Percentiles rank a stretch among this genome's conserved stretches.
These are phyloP conservation scores for Acronicta aceris DNA, from an alignment of 2,888 invertebrate genomes.

Conservation along the genomic window DNA sequence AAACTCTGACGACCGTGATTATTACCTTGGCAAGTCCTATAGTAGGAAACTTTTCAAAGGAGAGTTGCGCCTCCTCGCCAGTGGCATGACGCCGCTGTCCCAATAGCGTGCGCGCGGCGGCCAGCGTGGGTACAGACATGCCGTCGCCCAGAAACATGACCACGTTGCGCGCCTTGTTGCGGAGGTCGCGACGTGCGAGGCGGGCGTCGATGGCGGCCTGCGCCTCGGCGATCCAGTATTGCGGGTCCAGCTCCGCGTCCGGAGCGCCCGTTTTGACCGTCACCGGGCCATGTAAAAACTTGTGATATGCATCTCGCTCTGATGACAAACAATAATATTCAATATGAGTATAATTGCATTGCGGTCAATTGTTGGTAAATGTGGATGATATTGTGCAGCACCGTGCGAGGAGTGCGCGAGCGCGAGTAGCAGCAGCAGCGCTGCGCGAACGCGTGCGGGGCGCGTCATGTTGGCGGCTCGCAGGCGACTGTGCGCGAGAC, in stretches of 20 bases:
- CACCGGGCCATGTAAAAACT: constrained; percentile 1
- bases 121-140: constrained; percentile 92
- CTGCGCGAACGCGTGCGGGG: background rate
- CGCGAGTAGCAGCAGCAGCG: constrained; percentile 29
- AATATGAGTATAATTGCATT: background rate
- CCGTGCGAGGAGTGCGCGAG: constrained; percentile 25
- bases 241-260: constrained; percentile 55
- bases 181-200: constrained; percentile 25
- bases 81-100: constrained; percentile 88
- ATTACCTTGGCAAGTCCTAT: constrained; percentile 91
- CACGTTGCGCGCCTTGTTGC: constrained; percentile 84
- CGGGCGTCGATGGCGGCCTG: constrained; percentile 76
- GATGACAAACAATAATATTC: constrained; percentile 1
- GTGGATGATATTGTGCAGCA: background rate
- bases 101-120: constrained; percentile 90
- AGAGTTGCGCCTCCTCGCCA: constrained; percentile 90
- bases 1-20: too few relatives aligned
- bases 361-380: background rate
- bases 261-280: background rate
- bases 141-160: constrained; percentile 94
- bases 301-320: constrained; percentile 53
- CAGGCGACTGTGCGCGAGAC: constrained; percentile 6
- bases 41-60: constrained; percentile 86
- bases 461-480: constrained; percentile 19
- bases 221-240: constrained; percentile 85